A percentile compares a stretch with the other conserved stretches of the same genome.
These are phyloP conservation scores for Pterocles burchelli DNA, from an alignment of 2,113 vertebrate genomes.

Conservation along the genomic window DNA sequence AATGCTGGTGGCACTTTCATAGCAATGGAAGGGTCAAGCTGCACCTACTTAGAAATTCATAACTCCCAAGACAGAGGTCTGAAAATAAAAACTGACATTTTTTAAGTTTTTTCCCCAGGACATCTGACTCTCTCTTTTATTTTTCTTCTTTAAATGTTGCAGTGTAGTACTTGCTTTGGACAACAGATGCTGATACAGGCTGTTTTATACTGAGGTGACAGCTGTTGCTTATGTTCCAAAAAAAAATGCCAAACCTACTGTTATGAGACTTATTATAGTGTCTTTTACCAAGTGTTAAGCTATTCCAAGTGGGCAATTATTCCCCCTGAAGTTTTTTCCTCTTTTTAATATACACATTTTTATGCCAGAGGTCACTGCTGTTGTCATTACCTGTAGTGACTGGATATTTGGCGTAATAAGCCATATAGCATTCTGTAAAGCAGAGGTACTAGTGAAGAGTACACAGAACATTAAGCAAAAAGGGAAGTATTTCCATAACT, in stretches of 20 bases:
- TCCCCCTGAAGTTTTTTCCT: background rate
- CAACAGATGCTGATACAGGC: background rate
- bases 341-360: background rate
- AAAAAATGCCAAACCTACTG: constrained; percentile 14
- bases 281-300: background rate
- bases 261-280: background rate
- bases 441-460: background rate
- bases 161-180: background rate
- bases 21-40: background rate
- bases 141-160: background rate
- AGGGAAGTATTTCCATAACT: background rate
- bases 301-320: background rate
- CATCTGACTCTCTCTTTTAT: background rate
- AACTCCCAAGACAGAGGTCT: background rate
- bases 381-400: background rate
- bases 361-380: background rate
- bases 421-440: background rate
- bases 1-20: background rate
- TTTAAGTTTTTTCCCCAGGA: background rate
- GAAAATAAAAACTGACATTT: background rate
- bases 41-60: background rate
- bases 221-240: constrained; percentile 37
- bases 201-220: constrained; percentile 19
- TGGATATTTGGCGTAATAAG: background rate
- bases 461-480: background rate